Conservation (phyloP, 2,888 invertebrate species). For the Acronicta aceris region DNA sequence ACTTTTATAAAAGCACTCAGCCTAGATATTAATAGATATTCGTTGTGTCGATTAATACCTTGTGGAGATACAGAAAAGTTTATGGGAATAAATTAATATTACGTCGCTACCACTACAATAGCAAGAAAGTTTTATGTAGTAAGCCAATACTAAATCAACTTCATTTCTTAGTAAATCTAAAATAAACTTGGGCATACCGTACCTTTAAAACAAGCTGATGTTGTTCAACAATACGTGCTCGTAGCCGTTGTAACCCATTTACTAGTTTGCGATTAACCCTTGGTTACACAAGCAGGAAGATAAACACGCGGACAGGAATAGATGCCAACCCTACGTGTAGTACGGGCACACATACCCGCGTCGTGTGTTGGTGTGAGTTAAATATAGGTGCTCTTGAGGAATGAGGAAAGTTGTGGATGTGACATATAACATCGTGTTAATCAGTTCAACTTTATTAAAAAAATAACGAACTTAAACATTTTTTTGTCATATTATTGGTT, state of each 20-base stretch:
- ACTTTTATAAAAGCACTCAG: too few relatives aligned
- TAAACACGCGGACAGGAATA: constrained; percentile 72
- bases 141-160: constrained; percentile 31
- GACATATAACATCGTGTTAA: constrained; percentile 17
- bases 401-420: constrained; percentile 38
- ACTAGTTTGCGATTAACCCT: constrained; percentile 56
- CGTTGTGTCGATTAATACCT: too few relatives aligned
- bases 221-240: constrained; percentile 53
- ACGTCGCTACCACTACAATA: constrained; percentile 6
- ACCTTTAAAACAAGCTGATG: constrained; percentile 27
- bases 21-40: too few relatives aligned
- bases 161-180: constrained; percentile 8
- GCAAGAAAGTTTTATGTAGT: constrained; percentile 14
- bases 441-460: neutral
- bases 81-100: too few relatives aligned
- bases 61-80: too few relatives aligned
- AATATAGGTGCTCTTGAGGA: constrained; percentile 36
- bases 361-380: constrained; percentile 42
- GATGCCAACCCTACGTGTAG: constrained; percentile 73
- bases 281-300: constrained; percentile 77
- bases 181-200: constrained; percentile 25
- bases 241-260: constrained; percentile 65
- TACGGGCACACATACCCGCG: constrained; percentile 35
- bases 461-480: too few relatives aligned
- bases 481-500: too few relatives aligned